Evolutionary conservation across 2,113 vertebrate species (phyloP).

Genomic region (Trinectes maculatus): DNA sequence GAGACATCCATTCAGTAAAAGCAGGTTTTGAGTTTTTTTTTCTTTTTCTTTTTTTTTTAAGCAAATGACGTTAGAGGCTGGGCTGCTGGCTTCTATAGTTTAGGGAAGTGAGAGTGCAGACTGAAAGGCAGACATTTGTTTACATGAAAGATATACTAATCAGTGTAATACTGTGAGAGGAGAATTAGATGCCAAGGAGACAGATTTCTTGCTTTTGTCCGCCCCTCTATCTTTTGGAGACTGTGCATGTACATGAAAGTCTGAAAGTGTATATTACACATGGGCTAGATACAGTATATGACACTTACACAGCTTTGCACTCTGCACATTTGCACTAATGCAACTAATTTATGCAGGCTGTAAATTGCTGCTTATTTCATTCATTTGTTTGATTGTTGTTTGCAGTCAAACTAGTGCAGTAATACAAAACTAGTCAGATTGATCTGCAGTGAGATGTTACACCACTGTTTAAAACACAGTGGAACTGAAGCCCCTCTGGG

Average conservation of each 20-base stretch:
- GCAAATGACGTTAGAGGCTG: background rate
- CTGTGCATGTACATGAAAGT: background rate
- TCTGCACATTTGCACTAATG: too few species aligned
- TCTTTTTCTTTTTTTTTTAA: background rate
- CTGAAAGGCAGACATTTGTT: conserved; percentile 28
- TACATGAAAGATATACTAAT: conserved; percentile 48
- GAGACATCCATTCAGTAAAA: conserved; percentile 5
- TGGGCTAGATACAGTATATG: too few species aligned
- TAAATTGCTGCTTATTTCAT: too few species aligned
- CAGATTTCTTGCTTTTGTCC: conserved; percentile 29
- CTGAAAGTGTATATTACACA: background rate
- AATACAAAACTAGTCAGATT: background rate
- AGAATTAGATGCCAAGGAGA: conserved; percentile 57
- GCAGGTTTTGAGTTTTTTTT: conserved; percentile 7
- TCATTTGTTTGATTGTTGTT: too few species aligned
- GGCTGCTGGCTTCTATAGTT: background rate
- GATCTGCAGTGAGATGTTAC: background rate
- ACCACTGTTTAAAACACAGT: too few species aligned
- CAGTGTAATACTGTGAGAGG: conserved; percentile 42
- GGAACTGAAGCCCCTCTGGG: too few species aligned
- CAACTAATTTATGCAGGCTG: too few species aligned
- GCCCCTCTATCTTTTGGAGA: conserved; percentile 10
- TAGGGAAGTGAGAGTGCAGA: conserved; percentile 11
- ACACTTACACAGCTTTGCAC: too few species aligned
- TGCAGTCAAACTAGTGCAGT: background rate